phyloP scores from a whole-genome alignment of 37 sponge, comb jelly and placozoan species.

The Hexactinellida sp. region DNA sequence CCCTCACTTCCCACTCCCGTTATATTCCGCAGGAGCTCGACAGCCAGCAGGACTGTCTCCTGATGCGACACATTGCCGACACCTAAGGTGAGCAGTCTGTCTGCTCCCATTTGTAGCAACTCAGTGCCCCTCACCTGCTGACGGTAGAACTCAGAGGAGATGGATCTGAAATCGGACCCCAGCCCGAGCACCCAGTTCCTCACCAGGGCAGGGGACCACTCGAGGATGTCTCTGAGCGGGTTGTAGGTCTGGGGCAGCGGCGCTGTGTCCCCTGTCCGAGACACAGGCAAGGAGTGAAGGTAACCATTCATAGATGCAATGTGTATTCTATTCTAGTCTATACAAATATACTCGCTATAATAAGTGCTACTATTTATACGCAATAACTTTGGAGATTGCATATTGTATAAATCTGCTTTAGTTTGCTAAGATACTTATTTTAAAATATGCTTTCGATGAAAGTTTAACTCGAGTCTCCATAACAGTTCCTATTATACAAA shows the following conservation, averaged over 20 bases:
- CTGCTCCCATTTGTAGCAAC: neutral
- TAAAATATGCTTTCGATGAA: too few species aligned
- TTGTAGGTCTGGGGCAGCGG: neutral
- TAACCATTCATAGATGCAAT: too few species aligned
- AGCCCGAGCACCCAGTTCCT: neutral
- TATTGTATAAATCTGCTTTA: too few species aligned
- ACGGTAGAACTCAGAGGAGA: neutral
- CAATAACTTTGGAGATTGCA: too few species aligned
- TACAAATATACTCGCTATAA: too few species aligned
- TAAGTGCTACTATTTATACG: too few species aligned
- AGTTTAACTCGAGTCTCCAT: too few species aligned
- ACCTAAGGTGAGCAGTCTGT: neutral
- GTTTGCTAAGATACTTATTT: too few species aligned
- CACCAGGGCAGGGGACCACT: neutral
- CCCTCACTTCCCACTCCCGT: neutral
- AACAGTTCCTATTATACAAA: too few species aligned
- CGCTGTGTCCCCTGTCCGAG: too few species aligned
- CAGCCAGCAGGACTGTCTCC: neutral
- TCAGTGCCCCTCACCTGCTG: neutral
- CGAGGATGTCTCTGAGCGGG: neutral
- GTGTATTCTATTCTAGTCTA: too few species aligned
- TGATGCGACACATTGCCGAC: neutral
- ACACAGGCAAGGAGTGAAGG: too few species aligned
- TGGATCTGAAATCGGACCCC: neutral
- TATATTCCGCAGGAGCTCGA: neutral